Conservation (phyloP, 1,140 invertebrate species). For the Vollenhovia emeryi region DNA sequence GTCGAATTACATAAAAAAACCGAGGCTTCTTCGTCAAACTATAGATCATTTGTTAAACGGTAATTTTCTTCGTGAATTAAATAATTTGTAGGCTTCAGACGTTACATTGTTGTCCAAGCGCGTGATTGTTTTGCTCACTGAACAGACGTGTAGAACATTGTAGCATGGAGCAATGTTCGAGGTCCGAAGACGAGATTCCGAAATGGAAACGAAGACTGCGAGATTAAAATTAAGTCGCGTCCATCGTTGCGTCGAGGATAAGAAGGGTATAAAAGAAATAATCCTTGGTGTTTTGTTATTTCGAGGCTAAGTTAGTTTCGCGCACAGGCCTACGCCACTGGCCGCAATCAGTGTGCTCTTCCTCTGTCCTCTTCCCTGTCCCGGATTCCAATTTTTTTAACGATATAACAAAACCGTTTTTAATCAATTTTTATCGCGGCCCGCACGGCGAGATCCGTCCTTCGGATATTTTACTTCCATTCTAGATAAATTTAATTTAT, state of each 20-base stretch:
- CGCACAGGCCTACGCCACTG: conserved; percentile 24
- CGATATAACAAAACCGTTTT: conserved; percentile 40
- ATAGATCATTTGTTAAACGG: neutral
- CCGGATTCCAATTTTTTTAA: conserved; percentile 40
- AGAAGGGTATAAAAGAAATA: neutral
- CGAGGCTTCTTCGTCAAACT: neutral
- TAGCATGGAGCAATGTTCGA: neutral
- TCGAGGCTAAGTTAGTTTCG: neutral
- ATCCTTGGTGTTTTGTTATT: neutral
- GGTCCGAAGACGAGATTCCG: neutral
- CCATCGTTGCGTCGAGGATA: neutral
- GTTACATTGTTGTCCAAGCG: neutral
- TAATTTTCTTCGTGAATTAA: neutral
- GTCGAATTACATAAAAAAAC: neutral
- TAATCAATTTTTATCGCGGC: conserved; percentile 54
- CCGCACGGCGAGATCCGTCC: neutral
- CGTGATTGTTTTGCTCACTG: neutral
- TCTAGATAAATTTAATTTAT: conserved; percentile 38
- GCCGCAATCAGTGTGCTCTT: conserved; percentile 36
- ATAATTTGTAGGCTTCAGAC: neutral
- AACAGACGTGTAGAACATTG: neutral
- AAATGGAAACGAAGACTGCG: neutral
- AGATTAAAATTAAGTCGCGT: neutral
- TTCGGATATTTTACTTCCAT: conserved; percentile 34
- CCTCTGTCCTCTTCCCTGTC: conserved; percentile 16